These are phyloP conservation scores for Plagodis dolabraria DNA, from an alignment of 2,888 invertebrate genomes.

Conservation along the genomic window DNA sequence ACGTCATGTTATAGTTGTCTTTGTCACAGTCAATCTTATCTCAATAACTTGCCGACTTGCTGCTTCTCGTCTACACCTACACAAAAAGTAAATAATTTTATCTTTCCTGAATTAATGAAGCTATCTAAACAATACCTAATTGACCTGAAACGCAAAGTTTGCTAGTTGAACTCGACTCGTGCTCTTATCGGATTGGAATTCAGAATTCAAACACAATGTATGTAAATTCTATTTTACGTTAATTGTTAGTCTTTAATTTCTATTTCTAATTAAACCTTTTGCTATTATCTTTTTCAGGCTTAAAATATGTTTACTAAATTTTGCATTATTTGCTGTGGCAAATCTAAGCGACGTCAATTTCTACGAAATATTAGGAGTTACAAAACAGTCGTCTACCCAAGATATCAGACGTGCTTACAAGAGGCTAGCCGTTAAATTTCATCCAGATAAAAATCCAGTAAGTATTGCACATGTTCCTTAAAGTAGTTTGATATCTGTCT, in stretches of 20 bases:
- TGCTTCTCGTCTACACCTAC: constrained; percentile 44
- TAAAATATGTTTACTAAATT: constrained; percentile 48
- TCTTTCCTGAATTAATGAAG: constrained; percentile 42
- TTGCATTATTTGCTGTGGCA: constrained; percentile 51
- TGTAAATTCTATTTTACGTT: constrained; percentile 16
- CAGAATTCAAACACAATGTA: constrained; percentile 35
- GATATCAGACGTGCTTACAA: constrained; percentile 92
- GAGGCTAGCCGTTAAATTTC: constrained; percentile 88
- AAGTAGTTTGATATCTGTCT: too few relatives aligned
- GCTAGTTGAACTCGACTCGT: background rate
- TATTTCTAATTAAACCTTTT: background rate
- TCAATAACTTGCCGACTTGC: too few relatives aligned
- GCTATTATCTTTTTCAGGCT: constrained; percentile 53
- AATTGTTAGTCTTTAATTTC: background rate
- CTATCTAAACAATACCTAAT: constrained; percentile 40
- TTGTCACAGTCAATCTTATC: too few relatives aligned
- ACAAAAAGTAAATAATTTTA: constrained; percentile 61
- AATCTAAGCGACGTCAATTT: constrained; percentile 65
- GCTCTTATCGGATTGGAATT: background rate
- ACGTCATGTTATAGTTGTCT: too few relatives aligned
- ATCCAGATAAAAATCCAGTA: constrained; percentile 90
- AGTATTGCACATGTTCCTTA: constrained; percentile 39
- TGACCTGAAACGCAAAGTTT: constrained; percentile 32
- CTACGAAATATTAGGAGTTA: constrained; percentile 88
- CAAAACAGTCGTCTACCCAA: constrained; percentile 87